These are phyloP conservation scores for Entomobrya proxima DNA, from an alignment of 2,888 invertebrate genomes.

Conservation along the genomic window DNA sequence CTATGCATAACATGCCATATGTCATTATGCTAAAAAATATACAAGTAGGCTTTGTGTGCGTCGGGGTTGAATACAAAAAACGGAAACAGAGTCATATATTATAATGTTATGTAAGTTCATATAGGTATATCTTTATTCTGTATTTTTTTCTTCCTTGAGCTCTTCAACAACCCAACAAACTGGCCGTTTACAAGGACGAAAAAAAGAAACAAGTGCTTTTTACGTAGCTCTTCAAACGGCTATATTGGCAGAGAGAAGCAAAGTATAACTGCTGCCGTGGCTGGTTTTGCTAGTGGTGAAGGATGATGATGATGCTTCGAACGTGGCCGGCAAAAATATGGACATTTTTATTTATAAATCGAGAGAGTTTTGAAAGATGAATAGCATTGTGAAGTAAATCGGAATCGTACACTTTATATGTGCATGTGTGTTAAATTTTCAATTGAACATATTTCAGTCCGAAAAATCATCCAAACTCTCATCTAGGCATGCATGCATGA, in stretches of 20 bases:
- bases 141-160: slow-evolving; percentile 9
- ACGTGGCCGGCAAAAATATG: too few relatives aligned
- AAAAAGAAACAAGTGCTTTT: not conserved
- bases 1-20: not conserved
- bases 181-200: slow-evolving; percentile 6
- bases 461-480: not conserved
- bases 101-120: too few relatives aligned
- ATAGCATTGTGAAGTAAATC: too few relatives aligned
- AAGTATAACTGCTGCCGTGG: too few relatives aligned
- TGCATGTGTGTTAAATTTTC: not conserved
- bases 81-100: slow-evolving; percentile 50
- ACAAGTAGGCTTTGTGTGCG: not conserved
- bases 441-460: not conserved
- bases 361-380: too few relatives aligned
- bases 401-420: too few relatives aligned
- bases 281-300: too few relatives aligned
- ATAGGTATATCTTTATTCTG: slow-evolving; percentile 7
- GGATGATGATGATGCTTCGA: too few relatives aligned
- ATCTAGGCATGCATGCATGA: not conserved
- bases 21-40: slow-evolving; percentile 24
- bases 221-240: too few relatives aligned
- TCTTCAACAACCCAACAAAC: not conserved
- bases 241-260: too few relatives aligned
- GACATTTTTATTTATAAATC: too few relatives aligned
- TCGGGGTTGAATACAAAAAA: slow-evolving; percentile 44